Evolutionary conservation across 2,113 vertebrate species (phyloP).

Genomic region (Salvator merianae): DNA sequence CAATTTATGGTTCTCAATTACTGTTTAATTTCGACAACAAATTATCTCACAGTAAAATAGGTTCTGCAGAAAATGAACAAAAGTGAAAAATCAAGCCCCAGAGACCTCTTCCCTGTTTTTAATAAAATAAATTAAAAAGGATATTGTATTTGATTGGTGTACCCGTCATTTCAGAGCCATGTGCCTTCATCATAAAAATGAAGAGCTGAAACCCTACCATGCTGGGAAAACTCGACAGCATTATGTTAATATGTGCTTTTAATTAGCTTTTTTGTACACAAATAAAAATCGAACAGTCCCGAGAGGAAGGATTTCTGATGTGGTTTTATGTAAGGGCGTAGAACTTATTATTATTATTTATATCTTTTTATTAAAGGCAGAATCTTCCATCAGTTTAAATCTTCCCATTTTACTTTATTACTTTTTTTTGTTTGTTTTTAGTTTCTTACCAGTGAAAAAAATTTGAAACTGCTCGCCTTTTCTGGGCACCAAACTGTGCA

Average conservation of each 20-base stretch:
- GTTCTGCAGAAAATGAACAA: constrained; percentile 9
- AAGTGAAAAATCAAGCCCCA: constrained; percentile 21
- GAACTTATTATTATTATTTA: not conserved
- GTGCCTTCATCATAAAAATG: constrained; percentile 45
- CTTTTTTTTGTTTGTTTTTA: too few species aligned
- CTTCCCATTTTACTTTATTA: not conserved
- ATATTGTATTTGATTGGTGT: constrained; percentile 28
- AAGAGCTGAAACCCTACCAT: constrained; percentile 11
- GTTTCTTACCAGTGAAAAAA: too few species aligned
- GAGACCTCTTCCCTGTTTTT: not conserved
- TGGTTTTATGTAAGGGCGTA: constrained; percentile 12
- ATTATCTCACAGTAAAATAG: constrained; percentile 26
- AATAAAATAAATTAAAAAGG: constrained; percentile 1
- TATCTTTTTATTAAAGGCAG: not conserved
- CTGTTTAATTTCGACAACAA: constrained; percentile 31
- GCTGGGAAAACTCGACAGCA: constrained; percentile 35
- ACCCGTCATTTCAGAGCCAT: not conserved
- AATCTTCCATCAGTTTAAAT: not conserved
- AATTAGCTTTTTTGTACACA: constrained; percentile 40
- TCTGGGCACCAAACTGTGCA: not conserved
- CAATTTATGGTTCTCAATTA: constrained; percentile 37
- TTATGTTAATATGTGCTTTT: constrained; percentile 43
- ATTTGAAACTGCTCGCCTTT: not conserved
- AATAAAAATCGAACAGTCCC: constrained; percentile 29
- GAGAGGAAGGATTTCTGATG: constrained; percentile 19